Base-by-base conservation (phyloP, 2,113 vertebrate genomes). In the Aspiorhynchus laticeps region DNA sequence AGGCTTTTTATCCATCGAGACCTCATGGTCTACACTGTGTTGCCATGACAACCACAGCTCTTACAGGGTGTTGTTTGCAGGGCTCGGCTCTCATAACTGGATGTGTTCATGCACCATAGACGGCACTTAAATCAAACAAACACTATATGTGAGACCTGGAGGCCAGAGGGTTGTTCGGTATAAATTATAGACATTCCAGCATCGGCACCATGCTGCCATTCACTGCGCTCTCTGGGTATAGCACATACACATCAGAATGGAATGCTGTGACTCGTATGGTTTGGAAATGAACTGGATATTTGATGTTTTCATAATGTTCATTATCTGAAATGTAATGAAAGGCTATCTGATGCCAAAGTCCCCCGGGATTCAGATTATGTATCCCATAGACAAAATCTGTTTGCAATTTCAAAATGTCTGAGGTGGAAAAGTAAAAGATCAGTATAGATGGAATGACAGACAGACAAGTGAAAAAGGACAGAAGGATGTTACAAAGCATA, bases 21-120 rank as follows among this genome's bases (percentile, higher is more conserved):
- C 87, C 87, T 88, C 85, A 86, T 86, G 81, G 80, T 78, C 84
- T 85, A 85, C 85, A 80, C 85, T 71, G 24, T 5, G 87, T 89
- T 87, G 80, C 89, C 86, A 88, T 91, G 85, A 84, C 75, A 90
- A 91, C 88, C 80, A 17, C 65, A 38, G 87, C 78, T 88, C 85
- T 63, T 59, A 87, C 81, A 84, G 77, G 53, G 85, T 78, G 74
- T 69, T 85, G 81, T 87, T 85, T 90, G 84, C 12, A 24, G 84
- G 61, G 82, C 86, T 80, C 38, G 76, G 76, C 67, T 84, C 65
- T 71, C 63, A 28, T 38, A 82, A 79, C 82, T 43, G 67, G 65
- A 67, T 56, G 78, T 75, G 77, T 80, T 41, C 84, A 86, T 76
- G 56, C 69, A 86, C 14, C 78, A 76, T 59, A 86, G 53, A 73